Evolutionary conservation across 2,888 invertebrate genomes (phyloP).

Genomic region (Drosophila lacicola): DNA sequence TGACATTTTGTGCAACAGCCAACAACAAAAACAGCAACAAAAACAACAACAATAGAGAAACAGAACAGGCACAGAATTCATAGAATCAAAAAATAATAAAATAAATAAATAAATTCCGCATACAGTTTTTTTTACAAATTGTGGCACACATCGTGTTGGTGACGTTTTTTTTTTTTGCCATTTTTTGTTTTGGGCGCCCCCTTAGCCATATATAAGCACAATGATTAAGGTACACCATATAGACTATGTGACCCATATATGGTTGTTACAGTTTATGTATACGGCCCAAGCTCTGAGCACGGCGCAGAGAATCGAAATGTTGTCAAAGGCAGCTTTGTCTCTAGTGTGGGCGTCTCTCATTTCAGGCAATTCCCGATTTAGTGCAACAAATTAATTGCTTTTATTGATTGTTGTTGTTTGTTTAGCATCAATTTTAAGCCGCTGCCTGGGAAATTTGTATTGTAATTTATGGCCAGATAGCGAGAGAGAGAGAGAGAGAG

Average conservation of each 20-base stretch:
- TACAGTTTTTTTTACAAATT: constrained; percentile 4
- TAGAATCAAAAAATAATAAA: constrained; percentile 8
- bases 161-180: not conserved
- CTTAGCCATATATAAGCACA: constrained; percentile 2
- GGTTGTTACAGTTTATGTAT: constrained; percentile 27
- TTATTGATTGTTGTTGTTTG: constrained; percentile 61
- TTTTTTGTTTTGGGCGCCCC: not conserved
- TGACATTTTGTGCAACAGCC: constrained; percentile 27
- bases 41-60: not conserved
- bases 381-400: constrained; percentile 62
- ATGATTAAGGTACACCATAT: constrained; percentile 6
- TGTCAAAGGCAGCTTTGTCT: constrained; percentile 2
- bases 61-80: constrained; percentile 45
- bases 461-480: constrained; percentile 16
- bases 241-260: constrained; percentile 45
- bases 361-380: constrained; percentile 31
- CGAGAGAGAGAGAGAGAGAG: not conserved
- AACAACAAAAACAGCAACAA: constrained; percentile 8
- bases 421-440: constrained; percentile 57
- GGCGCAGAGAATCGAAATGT: constrained; percentile 5
- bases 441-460: constrained; percentile 25
- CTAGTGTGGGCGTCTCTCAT: constrained; percentile 21
- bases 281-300: constrained; percentile 16
- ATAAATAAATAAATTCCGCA: constrained; percentile 1
- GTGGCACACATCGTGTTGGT: not conserved